Conservation (phyloP, 2,113 vertebrate species). For the Oncorhynchus keta region DNA sequence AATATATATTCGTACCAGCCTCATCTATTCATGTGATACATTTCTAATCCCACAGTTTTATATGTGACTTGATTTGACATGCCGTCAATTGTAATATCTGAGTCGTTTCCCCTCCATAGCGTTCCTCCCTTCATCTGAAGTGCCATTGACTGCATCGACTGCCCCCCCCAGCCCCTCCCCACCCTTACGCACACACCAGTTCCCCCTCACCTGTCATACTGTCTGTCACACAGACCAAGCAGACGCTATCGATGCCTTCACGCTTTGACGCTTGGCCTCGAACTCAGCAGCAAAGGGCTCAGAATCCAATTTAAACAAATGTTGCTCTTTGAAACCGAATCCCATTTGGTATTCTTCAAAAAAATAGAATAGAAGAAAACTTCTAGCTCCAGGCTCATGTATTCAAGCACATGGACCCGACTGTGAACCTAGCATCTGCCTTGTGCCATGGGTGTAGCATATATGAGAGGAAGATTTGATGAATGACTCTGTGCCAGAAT, state of each 20-base stretch:
- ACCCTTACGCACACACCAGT: not conserved
- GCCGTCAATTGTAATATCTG: not conserved
- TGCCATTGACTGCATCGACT: constrained; percentile 3
- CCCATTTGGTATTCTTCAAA: constrained; percentile 18
- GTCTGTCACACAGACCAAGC: constrained; percentile 6
- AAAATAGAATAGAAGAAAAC: constrained; percentile 45
- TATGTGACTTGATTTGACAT: too few relatives aligned
- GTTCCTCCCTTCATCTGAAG: constrained; percentile 16
- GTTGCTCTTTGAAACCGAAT: constrained; percentile 38
- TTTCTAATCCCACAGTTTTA: too few relatives aligned
- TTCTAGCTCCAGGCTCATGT: constrained; percentile 39
- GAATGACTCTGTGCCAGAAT: constrained; percentile 58
- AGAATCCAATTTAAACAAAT: constrained; percentile 48
- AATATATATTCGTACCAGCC: too few relatives aligned
- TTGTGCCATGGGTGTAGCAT: not conserved
- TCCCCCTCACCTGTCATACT: not conserved
- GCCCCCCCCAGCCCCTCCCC: not conserved
- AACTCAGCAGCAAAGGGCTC: constrained; percentile 14
- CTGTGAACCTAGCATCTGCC: not conserved
- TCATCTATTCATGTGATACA: too few relatives aligned
- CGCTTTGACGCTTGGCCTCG: constrained; percentile 40
- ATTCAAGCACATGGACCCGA: not conserved
- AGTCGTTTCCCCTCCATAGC: not conserved
- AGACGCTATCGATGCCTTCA: constrained; percentile 13
- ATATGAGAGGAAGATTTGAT: constrained; percentile 47